Percentiles rank a stretch among this genome's conserved stretches.
Conservation (phyloP, 2,113 vertebrate species). For the Promerops cafer region DNA sequence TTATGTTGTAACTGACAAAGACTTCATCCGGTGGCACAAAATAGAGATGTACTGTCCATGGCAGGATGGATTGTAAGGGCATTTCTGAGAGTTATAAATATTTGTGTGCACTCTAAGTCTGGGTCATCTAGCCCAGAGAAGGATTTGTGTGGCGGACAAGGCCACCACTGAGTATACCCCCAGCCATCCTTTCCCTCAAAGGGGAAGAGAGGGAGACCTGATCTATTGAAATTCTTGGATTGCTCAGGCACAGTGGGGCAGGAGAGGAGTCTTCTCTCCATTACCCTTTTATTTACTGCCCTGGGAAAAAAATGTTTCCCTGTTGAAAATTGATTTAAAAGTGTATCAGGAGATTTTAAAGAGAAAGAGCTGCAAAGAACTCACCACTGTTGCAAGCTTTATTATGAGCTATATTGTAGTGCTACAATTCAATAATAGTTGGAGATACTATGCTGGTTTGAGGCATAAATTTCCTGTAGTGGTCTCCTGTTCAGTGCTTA, state of each 20-base stretch:
- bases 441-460: slow-evolving; percentile 2
- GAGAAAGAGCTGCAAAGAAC: slow-evolving; percentile 15
- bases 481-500: slow-evolving; percentile 17
- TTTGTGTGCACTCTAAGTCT: neutral
- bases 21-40: neutral
- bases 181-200: neutral
- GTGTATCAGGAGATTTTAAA: slow-evolving; percentile 32
- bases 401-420: slow-evolving; percentile 32
- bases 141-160: neutral
- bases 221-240: neutral
- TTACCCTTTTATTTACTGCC: slow-evolving; percentile 13
- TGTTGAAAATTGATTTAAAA: slow-evolving; percentile 36
- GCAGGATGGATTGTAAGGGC: neutral
- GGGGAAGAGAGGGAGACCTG: neutral
- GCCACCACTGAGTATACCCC: neutral
- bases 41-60: neutral
- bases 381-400: slow-evolving; percentile 12
- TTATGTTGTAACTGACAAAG: neutral
- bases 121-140: neutral
- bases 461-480: slow-evolving; percentile 49
- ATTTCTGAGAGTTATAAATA: neutral
- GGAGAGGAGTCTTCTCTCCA: neutral
- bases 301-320: neutral
- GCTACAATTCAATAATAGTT: slow-evolving; percentile 50
- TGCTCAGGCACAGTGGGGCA: neutral